phyloP scores from a whole-genome alignment of 2,888 invertebrate species.

The Lithophane socia region DNA sequence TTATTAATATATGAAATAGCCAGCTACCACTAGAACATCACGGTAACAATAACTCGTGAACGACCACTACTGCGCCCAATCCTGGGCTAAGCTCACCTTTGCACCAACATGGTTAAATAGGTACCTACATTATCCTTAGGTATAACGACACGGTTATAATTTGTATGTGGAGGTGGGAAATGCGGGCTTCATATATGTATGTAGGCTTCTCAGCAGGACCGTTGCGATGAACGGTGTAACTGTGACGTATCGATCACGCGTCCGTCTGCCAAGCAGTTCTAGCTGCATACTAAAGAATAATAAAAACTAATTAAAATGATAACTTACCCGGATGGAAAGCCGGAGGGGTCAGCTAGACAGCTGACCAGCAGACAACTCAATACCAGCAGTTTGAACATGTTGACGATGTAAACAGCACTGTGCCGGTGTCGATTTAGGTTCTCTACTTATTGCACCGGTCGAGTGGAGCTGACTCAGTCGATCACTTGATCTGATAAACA shows the following conservation, averaged over 20 bases:
- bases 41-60: background rate
- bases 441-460: conserved; percentile 36
- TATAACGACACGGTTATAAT: background rate
- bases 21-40: background rate
- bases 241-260: background rate
- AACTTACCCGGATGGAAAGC: conserved; percentile 26
- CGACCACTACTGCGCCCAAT: no score
- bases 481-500: conserved; percentile 39
- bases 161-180: no score
- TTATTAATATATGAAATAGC: background rate
- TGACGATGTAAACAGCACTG: conserved; percentile 29
- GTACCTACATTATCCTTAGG: background rate
- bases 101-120: no score
- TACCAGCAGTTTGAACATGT: conserved; percentile 47
- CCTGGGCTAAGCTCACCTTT: background rate
- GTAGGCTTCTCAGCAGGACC: background rate
- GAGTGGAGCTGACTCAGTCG: conserved; percentile 46
- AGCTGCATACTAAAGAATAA: background rate
- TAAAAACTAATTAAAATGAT: background rate
- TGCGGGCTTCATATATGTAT: background rate
- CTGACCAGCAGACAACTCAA: conserved; percentile 34
- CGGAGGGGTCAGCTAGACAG: conserved; percentile 24
- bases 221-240: background rate
- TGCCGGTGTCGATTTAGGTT: background rate
- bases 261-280: background rate